Evolutionary conservation across 2,113 vertebrate species (phyloP), one percentile per base, ranked within the genome.

Genomic region (Sturnus vulgaris): DNA sequence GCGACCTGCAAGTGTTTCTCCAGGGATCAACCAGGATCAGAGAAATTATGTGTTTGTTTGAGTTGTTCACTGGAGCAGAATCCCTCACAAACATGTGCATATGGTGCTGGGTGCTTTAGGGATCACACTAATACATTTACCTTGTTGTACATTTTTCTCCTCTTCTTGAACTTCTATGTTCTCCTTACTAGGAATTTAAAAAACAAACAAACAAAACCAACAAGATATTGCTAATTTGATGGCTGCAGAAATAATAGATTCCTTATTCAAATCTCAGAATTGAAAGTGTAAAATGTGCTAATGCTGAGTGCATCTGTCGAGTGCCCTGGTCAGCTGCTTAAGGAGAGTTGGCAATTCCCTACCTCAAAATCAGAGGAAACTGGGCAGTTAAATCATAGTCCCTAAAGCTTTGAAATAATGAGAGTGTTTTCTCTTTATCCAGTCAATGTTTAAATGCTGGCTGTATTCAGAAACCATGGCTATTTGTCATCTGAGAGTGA

Each of bases 1-100:
- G 86, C 3, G 19, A 96, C 97, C 97, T 42, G 42, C 84, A 61
- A 95, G 95, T 90, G 27, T 82, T 92, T 95, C 97, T 95, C 96
- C 59, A 53, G 92, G 96, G 97, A 95, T 46, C 90, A 88, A 13
- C 11, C 27, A 56, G 90, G 94, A 96, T 94, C 89, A 11, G 28
- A 86, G 92, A 96, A 94, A 79, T 55, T 72, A 88, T 44, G 65
- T 85, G 87, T 27, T 85, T 39, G 59, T 95, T 86, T 40, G 75
- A 89, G 82, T 72, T 80, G 85, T 30, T 94, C 79, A 17, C 56
- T 37, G 94, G 76, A 92, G 93, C 77, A 30, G 90, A 82, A 63
- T 84, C 68, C 50, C 64, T 68, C n/a, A n/a, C 80, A 85, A 92
- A 88, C 61, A 25, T 7, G 77, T 50, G 23, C 96, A 78, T 64